Conservation (phyloP, 1,140 invertebrate genomes). For the Magallana angulata region DNA sequence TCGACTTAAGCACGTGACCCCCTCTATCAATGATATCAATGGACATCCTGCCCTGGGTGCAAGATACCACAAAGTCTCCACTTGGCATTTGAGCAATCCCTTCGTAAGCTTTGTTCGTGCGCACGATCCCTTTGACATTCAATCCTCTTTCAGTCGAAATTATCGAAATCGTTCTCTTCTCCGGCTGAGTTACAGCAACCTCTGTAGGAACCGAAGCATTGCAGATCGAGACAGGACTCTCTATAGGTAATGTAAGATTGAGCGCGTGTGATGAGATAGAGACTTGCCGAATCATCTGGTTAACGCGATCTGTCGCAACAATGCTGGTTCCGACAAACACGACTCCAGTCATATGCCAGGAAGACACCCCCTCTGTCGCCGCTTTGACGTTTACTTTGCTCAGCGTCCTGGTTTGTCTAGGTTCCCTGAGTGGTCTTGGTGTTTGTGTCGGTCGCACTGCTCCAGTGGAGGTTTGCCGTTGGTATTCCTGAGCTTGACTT, state of each 20-base stretch:
- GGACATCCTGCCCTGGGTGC: slow-evolving; percentile 43
- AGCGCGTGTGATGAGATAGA: slow-evolving; percentile 29
- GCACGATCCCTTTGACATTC: slow-evolving; percentile 33
- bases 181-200: slow-evolving; percentile 55
- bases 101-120: slow-evolving; percentile 53
- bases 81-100: slow-evolving; percentile 49
- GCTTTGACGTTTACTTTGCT: slow-evolving; percentile 50
- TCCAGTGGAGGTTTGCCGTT: slow-evolving; percentile 37
- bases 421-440: slow-evolving; percentile 24
- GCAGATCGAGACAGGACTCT: slow-evolving; percentile 48
- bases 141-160: slow-evolving; percentile 40
- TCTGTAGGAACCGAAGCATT: slow-evolving; percentile 38
- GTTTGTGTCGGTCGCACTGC: slow-evolving; percentile 52
- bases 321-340: slow-evolving; percentile 48
- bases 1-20: slow-evolving; percentile 48
- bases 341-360: slow-evolving; percentile 55
- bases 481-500: neutral
- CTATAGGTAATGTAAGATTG: slow-evolving; percentile 41
- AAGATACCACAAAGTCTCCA: slow-evolving; percentile 50
- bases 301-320: slow-evolving; percentile 42
- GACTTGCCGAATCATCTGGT: slow-evolving; percentile 51
- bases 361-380: slow-evolving; percentile 36
- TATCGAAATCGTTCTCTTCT: slow-evolving; percentile 45
- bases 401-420: slow-evolving; percentile 14
- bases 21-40: slow-evolving; percentile 49